These are phyloP conservation scores for Lasioglossum calceatum DNA, from an alignment of 2,888 invertebrate species.

Conservation along the genomic window DNA sequence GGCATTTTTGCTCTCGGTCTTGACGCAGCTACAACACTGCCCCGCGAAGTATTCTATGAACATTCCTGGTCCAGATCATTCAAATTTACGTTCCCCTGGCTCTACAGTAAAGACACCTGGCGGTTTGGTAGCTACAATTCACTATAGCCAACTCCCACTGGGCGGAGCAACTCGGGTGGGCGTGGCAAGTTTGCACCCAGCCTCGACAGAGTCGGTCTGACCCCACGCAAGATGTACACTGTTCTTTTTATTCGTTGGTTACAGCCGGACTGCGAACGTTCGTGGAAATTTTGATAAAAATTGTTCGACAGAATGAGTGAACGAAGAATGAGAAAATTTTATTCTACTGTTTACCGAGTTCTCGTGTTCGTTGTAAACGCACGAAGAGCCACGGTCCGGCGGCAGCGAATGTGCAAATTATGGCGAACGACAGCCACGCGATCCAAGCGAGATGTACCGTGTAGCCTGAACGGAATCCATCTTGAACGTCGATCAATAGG, in stretches of 20 bases:
- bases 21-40: neutral
- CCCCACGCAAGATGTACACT: neutral
- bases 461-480: constrained; percentile 5
- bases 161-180: neutral
- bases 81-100: neutral
- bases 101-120: too few relatives aligned
- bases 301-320: neutral
- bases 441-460: neutral
- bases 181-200: neutral
- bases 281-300: neutral
- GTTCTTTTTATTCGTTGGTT: neutral
- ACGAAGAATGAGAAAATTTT: neutral
- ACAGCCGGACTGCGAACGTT: neutral
- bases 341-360: neutral
- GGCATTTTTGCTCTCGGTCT: neutral
- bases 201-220: neutral
- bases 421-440: constrained; percentile 15
- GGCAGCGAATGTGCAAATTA: neutral
- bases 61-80: neutral
- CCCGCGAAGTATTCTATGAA: neutral
- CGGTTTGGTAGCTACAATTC: neutral
- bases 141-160: neutral
- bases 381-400: neutral
- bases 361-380: neutral
- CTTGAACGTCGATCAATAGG: constrained; percentile 12